These are phyloP conservation scores for Phytoseiulus persimilis DNA, from an alignment of 2,888 invertebrate species.

Conservation along the genomic window DNA sequence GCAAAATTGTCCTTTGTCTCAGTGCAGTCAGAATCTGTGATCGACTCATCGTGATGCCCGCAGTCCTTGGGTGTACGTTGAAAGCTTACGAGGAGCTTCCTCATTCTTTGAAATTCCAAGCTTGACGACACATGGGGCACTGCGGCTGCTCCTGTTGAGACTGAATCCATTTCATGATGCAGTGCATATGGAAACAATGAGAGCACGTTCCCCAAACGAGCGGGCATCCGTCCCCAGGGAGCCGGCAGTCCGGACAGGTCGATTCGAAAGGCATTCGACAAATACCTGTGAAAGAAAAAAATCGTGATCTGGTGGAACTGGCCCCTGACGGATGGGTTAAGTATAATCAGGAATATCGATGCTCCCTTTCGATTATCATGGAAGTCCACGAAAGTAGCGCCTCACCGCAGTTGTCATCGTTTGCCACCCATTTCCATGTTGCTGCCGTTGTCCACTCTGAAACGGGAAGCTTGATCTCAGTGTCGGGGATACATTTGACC, in stretches of 20 bases:
- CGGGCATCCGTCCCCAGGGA: slow-evolving; percentile 95
- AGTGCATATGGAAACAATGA: slow-evolving; percentile 99
- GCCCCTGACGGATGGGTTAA: neutral
- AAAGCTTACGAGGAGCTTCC: no score
- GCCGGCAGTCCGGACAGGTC: slow-evolving; percentile 92
- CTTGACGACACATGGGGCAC: slow-evolving; percentile 87
- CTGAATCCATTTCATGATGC: slow-evolving; percentile 98
- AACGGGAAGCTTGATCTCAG: neutral
- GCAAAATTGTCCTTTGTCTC: no score
- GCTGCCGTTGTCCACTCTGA: slow-evolving; percentile 81
- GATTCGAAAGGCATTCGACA: slow-evolving; percentile 98
- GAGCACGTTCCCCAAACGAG: slow-evolving; percentile 97
- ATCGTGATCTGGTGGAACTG: slow-evolving; percentile 46
- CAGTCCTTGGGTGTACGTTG: no score
- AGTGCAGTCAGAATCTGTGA: no score
- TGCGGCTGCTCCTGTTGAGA: slow-evolving; percentile 58
- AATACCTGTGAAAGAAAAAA: slow-evolving; percentile 60
- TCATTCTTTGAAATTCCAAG: slow-evolving; percentile 89
- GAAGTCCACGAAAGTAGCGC: neutral
- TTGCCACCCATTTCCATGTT: slow-evolving; percentile 97
- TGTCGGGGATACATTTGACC: neutral
- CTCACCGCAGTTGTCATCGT: slow-evolving; percentile 94
- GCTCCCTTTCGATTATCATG: neutral
- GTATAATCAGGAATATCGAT: neutral
- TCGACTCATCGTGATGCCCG: no score